These are phyloP conservation scores for Felis chaus DNA, from an alignment of 2,113 vertebrate species.

Conservation along the genomic window DNA sequence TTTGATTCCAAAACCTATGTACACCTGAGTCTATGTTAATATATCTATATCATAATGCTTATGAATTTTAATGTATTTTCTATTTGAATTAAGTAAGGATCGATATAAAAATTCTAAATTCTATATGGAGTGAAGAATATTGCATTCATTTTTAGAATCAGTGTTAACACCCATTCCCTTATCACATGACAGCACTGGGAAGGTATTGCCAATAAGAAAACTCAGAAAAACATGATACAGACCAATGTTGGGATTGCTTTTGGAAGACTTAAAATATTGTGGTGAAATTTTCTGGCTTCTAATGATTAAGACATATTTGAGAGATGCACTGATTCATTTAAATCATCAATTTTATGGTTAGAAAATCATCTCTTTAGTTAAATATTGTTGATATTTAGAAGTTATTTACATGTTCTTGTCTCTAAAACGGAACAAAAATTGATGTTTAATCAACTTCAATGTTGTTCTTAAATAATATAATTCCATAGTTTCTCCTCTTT, in stretches of 20 bases:
- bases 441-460: background rate
- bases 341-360: background rate
- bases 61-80: background rate
- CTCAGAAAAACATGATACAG: background rate
- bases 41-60: background rate
- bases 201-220: background rate
- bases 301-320: background rate
- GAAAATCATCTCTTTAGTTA: background rate
- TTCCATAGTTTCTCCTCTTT: background rate
- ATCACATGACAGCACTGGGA: background rate
- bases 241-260: background rate
- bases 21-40: background rate
- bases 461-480: background rate
- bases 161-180: background rate
- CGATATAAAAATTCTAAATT: background rate
- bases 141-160: background rate
- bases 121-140: background rate
- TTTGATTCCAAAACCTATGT: background rate
- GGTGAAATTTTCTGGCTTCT: background rate
- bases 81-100: background rate
- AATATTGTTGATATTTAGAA: background rate
- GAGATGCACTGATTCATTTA: conserved; percentile 23
- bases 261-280: background rate
- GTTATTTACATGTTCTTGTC: background rate
- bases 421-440: background rate